These are phyloP conservation scores for Metopolophium dirhodum DNA, from an alignment of 1,140 invertebrate genomes.

Conservation along the genomic window DNA sequence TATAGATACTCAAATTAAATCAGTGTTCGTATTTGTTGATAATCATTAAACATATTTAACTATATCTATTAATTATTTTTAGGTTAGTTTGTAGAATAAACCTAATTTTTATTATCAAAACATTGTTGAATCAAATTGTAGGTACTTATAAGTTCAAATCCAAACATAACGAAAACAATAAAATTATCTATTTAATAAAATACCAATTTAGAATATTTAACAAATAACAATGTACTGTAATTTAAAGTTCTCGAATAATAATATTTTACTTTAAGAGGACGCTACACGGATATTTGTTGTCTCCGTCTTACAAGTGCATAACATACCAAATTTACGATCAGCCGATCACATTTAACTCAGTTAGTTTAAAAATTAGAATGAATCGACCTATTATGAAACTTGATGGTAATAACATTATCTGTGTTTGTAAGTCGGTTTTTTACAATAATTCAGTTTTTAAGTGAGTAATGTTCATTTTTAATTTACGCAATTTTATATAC, in stretches of 20 bases:
- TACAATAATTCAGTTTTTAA: no score
- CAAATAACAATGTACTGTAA: neutral
- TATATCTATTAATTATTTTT: neutral
- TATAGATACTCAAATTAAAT: neutral
- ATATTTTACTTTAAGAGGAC: neutral
- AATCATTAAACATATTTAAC: neutral
- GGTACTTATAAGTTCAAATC: neutral
- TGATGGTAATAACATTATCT: no score
- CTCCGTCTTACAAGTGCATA: no score
- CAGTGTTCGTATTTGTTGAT: neutral
- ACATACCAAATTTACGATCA: no score
- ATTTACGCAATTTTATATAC: no score
- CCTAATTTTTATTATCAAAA: neutral
- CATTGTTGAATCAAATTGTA: neutral
- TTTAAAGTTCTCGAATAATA: neutral
- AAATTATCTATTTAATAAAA: neutral
- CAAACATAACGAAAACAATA: neutral
- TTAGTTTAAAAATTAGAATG: no score
- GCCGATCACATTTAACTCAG: no score
- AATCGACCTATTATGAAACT: no score
- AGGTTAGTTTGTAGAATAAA: neutral
- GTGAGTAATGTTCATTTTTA: no score
- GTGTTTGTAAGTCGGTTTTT: no score
- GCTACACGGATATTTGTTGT: no score
- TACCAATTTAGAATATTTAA: neutral